A percentile compares a stretch with the other conserved stretches of the same genome.
phyloP scores from a whole-genome alignment of 2,888 invertebrate genomes.

The Gasteruption jaculator region DNA sequence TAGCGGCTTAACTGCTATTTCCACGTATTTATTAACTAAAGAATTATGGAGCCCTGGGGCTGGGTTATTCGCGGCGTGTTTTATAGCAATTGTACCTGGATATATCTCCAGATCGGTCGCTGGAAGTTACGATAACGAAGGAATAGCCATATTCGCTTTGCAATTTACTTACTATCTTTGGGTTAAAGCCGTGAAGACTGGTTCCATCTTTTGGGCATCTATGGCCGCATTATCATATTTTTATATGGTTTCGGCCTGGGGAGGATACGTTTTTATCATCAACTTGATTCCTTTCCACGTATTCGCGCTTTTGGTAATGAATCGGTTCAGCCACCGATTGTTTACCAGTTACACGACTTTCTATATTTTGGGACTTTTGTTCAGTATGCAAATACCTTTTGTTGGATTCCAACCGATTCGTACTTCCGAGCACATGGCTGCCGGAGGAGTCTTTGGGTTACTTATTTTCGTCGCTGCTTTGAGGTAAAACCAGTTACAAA shows the following conservation, averaged over 20 bases:
- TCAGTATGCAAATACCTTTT: slow-evolving; percentile 97
- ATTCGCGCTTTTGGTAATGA: slow-evolving; percentile 91
- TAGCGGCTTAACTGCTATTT: slow-evolving; percentile 96
- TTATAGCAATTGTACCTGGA: slow-evolving; percentile 98
- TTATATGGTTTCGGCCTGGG: slow-evolving; percentile 99
- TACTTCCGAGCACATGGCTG: slow-evolving; percentile 99
- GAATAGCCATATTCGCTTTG: slow-evolving; percentile 98
- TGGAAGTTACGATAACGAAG: slow-evolving; percentile 99
- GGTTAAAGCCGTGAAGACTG: slow-evolving; percentile 97
- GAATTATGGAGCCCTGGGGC: slow-evolving; percentile 97
- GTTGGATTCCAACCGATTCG: slow-evolving; percentile 98
- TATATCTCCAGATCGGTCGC: slow-evolving; percentile 99
- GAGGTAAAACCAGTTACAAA: too few species aligned
- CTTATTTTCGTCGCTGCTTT: slow-evolving; percentile 83
- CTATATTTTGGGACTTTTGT: slow-evolving; percentile 89
- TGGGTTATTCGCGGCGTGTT: slow-evolving; percentile 96
- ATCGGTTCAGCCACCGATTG: slow-evolving; percentile 85
- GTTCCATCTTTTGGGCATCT: slow-evolving; percentile 94
- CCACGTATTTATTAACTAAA: slow-evolving; percentile 95
- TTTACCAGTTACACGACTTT: slow-evolving; percentile 96
- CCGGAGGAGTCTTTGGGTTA: slow-evolving; percentile 91
- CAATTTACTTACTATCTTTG: slow-evolving; percentile 98
- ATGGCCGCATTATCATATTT: slow-evolving; percentile 95
- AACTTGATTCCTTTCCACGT: slow-evolving; percentile 98
- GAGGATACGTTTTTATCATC: slow-evolving; percentile 99